Evolutionary conservation across 1,140 invertebrate species (phyloP).

Genomic region (Leguminivora glycinivorella): DNA sequence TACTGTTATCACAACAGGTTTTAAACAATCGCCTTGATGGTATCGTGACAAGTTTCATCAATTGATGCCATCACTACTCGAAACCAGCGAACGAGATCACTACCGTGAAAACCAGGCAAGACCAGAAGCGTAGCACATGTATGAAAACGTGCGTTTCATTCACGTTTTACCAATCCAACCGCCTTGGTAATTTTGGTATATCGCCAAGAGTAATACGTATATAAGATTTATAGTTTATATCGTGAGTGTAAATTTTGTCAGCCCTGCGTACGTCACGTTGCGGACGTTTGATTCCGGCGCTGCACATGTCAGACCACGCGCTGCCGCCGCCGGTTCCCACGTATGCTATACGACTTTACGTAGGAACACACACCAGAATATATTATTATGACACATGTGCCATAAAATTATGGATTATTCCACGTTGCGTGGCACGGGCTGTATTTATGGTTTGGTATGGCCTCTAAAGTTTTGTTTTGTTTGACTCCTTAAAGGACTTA

Average conservation of each 20-base stretch:
- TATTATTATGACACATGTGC: not conserved
- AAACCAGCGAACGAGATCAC: too few species aligned
- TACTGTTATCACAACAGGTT: too few species aligned
- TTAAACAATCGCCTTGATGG: too few species aligned
- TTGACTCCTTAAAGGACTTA: not conserved
- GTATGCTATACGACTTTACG: not conserved
- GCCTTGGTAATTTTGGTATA: not conserved
- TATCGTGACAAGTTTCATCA: too few species aligned
- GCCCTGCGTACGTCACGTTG: constrained; percentile 51
- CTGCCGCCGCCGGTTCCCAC: constrained; percentile 44
- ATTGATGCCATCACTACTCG: too few species aligned
- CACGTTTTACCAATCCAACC: not conserved
- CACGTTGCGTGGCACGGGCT: constrained; percentile 1
- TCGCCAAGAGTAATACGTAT: not conserved
- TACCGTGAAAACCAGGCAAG: not conserved
- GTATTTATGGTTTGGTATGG: not conserved
- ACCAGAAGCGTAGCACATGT: not conserved
- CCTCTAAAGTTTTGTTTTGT: not conserved
- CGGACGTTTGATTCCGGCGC: constrained; percentile 39
- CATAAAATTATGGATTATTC: not conserved
- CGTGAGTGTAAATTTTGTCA: constrained; percentile 3
- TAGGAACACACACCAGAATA: not conserved
- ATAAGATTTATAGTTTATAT: not conserved
- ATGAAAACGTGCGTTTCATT: not conserved
- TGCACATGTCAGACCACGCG: constrained; percentile 53